Evolutionary conservation across 1,140 invertebrate species (phyloP), one percentile per base, ranked within the genome.

Genomic region (Drosophila pallidifrons): DNA sequence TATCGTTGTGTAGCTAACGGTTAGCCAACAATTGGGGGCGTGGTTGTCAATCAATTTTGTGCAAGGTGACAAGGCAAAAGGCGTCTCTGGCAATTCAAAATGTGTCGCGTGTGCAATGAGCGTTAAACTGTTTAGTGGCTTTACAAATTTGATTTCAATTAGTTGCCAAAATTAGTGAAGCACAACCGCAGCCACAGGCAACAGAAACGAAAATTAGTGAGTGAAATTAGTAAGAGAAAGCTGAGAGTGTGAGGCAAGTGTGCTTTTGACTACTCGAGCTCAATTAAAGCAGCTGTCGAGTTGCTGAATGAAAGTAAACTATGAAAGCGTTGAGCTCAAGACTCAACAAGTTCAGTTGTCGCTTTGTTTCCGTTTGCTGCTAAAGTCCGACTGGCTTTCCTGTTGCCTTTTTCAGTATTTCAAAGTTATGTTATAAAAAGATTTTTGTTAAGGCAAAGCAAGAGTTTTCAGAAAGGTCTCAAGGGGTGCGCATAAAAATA

Each of bases 121-220:
- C 73, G 72, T 77, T 86, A 71, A 87, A 86, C 82, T 74, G 70
- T 88, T 87, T 87, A 82, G 83, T 82, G 85, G 77, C 73, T 70
- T 71, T 54, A 72, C 77, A 83, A 87, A 89, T 88, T 87, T 83
- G 80, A 87, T 83, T 83, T 87, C 80, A 87, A 87, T 87, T 87
- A 88, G 83, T 83, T 89, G 73, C 76, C 69, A 79, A 77, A 88
- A 83, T 87, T 80, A 88, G 80, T 80, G 83, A 70, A 63, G 73
- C 76, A 73, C 65, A 87, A 75, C 83, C 83, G 38, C 83, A 88
- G 66, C 80, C 70, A 77, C 69, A 25, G 20, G 3, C 20, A 25
- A 25, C 20, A 3, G 20, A 3, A 25, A 25, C 20, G 20, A 77
- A 77, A 82, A 88, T 87, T 88, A 88, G 76, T 76, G 67, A 47